Evolutionary conservation across 2,797 vertebrate species (phyloP).

Genomic region (Muscicapa striata): DNA sequence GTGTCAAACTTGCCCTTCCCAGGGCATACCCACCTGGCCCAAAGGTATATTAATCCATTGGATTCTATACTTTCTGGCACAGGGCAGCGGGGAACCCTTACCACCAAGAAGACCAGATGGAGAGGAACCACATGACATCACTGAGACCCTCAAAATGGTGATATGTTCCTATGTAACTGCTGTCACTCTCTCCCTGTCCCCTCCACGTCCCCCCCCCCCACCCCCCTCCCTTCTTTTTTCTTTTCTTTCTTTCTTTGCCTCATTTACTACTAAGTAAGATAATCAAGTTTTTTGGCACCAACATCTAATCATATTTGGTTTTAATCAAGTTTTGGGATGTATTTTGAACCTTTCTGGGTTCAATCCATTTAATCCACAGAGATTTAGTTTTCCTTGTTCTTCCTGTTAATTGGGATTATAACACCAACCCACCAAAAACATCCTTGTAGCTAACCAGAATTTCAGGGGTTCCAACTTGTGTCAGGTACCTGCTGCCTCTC

Average conservation of each 20-base stretch:
- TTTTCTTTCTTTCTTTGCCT: neutral
- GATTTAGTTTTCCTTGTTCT: neutral
- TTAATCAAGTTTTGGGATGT: neutral
- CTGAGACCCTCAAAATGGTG: neutral
- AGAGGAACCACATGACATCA: rapidly evolving
- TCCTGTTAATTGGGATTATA: neutral
- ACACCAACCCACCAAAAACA: neutral
- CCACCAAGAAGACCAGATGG: neutral
- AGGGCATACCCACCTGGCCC: too few species aligned
- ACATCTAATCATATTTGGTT: neutral
- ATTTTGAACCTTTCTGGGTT: neutral
- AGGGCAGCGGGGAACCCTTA: neutral
- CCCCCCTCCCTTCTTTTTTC: neutral
- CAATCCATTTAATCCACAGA: rapidly evolving
- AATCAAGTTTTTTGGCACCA: neutral
- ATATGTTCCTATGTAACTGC: neutral
- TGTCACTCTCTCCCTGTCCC: neutral
- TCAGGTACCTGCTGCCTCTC: neutral
- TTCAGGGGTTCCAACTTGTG: neutral
- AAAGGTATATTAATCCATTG: neutral
- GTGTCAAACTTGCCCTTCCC: too few species aligned
- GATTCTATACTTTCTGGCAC: rapidly evolving
- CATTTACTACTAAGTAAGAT: neutral
- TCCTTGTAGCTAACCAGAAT: neutral
- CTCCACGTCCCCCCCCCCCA: too few species aligned